Evolutionary conservation across 2,113 vertebrate species (phyloP), one percentile per base, ranked within the genome.

Genomic region (Atherinomorus stipes): DNA sequence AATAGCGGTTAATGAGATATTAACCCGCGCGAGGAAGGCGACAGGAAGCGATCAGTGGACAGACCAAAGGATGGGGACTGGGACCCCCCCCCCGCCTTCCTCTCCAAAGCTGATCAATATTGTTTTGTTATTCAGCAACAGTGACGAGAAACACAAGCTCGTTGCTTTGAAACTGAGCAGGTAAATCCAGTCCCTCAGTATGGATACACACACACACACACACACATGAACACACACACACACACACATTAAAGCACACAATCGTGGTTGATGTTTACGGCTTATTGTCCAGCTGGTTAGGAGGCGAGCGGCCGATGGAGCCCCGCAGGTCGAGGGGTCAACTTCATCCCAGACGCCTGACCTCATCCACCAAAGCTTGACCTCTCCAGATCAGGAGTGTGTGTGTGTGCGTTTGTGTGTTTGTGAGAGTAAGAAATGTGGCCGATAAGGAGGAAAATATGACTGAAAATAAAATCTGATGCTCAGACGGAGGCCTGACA

Each of bases 271-370:
- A 78, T 60, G 18, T 31, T 51, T 54, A 54, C 56, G 2, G 11
- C 64, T 88, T 80, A 71, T 79, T 81, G 89, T 87, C 89, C 91
- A 91, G 87, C 90, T 91, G 89, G 81, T 92, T 89, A 81, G 85
- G 87, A 91, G 89, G 89, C 85, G 52, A 76, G 86, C 78, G 19
- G 78, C 78, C 71, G 67, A 87, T 86, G 76, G 60, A 80, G 84
- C 76, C 77, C 74, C 81, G 10, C 21, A 51, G 91, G 91, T 92
- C 88, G 86, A 64, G 86, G 91, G 31, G 89, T 91, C 93, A 92
- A 74, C 75, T 93, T 90, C 83, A 92, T 93, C 91, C 91, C 90
- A 93, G 91, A 93, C 91, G 77, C 83, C 83, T 91, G 91, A 93
- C 93, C 92, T 86, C 84, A 90, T 90, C 89, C 75, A 81, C 65